Conservation (phyloP, 2,888 invertebrate genomes). For the Clistopyga incitator region DNA sequence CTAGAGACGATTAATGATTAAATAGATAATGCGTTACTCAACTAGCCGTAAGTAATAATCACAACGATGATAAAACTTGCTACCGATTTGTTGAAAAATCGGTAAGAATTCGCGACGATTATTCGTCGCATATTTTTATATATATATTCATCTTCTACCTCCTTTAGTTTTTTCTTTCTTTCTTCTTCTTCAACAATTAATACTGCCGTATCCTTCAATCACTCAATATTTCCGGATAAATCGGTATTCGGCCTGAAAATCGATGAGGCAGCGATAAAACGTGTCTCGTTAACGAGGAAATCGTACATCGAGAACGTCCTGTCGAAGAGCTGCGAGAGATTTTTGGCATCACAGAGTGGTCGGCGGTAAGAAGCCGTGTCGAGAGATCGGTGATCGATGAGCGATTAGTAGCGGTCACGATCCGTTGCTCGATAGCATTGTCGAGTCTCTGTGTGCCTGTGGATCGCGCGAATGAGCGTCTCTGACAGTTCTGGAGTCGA, state of each 20-base stretch:
- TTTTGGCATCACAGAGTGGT: conserved; percentile 67
- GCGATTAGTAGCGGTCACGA: conserved; percentile 81
- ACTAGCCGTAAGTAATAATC: conserved; percentile 82
- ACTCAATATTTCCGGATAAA: not conserved
- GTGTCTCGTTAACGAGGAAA: not conserved
- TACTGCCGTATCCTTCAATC: conserved; percentile 56
- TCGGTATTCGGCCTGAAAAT: not conserved
- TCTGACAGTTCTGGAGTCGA: conserved; percentile 91
- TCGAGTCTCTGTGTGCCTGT: conserved; percentile 81
- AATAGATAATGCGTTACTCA: conserved; percentile 79
- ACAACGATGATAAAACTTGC: conserved; percentile 83
- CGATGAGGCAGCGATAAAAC: not conserved
- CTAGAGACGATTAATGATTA: conserved; percentile 82
- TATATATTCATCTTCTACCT: conserved; percentile 23
- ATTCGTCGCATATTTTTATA: conserved; percentile 25
- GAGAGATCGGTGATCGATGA: conserved; percentile 72
- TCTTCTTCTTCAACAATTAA: conserved; percentile 47
- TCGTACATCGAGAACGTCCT: not conserved
- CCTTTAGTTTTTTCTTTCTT: not conserved
- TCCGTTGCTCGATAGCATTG: conserved; percentile 77
- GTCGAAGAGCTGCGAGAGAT: conserved; percentile 30
- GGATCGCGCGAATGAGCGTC: conserved; percentile 88
- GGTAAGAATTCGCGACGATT: not conserved
- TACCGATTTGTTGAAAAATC: conserved; percentile 49
- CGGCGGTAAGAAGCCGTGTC: conserved; percentile 74